Conservation (phyloP, 2,888 invertebrate species). For the Sminthurinus aureus region DNA sequence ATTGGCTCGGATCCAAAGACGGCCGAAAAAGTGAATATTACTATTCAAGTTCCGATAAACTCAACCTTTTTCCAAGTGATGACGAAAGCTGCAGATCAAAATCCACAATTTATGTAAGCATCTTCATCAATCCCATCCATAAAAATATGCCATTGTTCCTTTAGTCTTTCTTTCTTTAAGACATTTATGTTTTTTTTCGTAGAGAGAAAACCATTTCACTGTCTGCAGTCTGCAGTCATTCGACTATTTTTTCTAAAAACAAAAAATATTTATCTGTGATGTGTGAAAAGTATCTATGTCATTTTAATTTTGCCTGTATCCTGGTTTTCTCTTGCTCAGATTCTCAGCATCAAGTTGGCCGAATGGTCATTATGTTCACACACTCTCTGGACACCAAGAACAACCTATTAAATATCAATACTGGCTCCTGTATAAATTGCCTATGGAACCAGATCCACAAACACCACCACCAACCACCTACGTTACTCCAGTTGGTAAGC, state of each 20-base stretch:
- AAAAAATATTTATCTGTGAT: neutral
- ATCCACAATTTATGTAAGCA: conserved; percentile 40
- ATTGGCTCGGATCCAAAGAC: conserved; percentile 81
- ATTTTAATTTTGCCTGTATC: neutral
- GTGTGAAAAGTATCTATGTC: neutral
- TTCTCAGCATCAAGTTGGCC: conserved; percentile 89
- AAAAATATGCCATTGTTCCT: neutral
- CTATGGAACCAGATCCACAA: conserved; percentile 79
- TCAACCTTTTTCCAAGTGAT: conserved; percentile 74
- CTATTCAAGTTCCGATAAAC: conserved; percentile 77
- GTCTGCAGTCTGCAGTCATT: neutral
- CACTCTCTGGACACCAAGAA: conserved; percentile 79
- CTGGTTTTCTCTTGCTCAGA: conserved; percentile 66
- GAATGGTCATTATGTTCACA: conserved; percentile 90
- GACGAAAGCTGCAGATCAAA: conserved; percentile 81
- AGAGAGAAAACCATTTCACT: no score
- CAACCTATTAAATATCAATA: conserved; percentile 86
- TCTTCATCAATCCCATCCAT: neutral
- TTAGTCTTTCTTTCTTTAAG: no score
- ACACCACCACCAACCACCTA: conserved; percentile 86
- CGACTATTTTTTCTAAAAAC: neutral
- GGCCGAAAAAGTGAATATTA: conserved; percentile 76
- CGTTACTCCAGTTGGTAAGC: conserved; percentile 85
- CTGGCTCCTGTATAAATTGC: conserved; percentile 85
- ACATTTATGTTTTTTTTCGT: no score